These are phyloP conservation scores for Panulirus ornatus DNA, from an alignment of 1,140 invertebrate species.

Conservation along the genomic window DNA sequence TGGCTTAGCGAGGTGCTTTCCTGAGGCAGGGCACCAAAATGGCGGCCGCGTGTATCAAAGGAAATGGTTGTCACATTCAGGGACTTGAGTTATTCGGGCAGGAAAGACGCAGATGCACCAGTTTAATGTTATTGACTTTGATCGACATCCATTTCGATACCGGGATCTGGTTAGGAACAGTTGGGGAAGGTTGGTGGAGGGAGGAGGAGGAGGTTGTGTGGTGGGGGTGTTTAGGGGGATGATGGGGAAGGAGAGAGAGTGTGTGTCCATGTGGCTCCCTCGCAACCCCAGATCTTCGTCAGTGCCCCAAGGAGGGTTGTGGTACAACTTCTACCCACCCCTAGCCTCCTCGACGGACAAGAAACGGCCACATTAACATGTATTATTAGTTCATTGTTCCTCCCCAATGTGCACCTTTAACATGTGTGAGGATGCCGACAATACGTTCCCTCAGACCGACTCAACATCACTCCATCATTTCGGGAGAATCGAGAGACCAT, in stretches of 20 bases:
- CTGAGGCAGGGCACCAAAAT: slow-evolving; percentile 46
- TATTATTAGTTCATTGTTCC: slow-evolving; percentile 45
- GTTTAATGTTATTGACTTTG: slow-evolving; percentile 70
- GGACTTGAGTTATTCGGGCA: slow-evolving; percentile 61
- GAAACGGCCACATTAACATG: slow-evolving; percentile 25
- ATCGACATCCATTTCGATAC: slow-evolving; percentile 70
- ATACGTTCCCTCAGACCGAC: slow-evolving; percentile 51
- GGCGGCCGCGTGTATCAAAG: slow-evolving; percentile 55
- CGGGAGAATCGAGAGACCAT: slow-evolving; percentile 61
- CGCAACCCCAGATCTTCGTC: too few species aligned
- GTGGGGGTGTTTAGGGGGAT: neutral
- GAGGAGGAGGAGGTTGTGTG: neutral
- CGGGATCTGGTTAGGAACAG: slow-evolving; percentile 12
- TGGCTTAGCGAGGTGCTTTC: slow-evolving; percentile 39
- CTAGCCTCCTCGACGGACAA: too few species aligned
- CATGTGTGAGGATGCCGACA: slow-evolving; percentile 42
- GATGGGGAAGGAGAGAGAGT: neutral
- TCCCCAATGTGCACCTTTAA: slow-evolving; percentile 51
- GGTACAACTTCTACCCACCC: neutral
- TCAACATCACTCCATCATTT: slow-evolving; percentile 66
- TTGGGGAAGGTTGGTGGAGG: neutral
- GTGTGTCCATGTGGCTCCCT: too few species aligned
- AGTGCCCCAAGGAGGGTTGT: neutral
- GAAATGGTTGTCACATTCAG: slow-evolving; percentile 69
- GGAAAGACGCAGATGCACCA: slow-evolving; percentile 63